Evolutionary conservation across 1,140 invertebrate species (phyloP).

Genomic region (Orchesella cincta): DNA sequence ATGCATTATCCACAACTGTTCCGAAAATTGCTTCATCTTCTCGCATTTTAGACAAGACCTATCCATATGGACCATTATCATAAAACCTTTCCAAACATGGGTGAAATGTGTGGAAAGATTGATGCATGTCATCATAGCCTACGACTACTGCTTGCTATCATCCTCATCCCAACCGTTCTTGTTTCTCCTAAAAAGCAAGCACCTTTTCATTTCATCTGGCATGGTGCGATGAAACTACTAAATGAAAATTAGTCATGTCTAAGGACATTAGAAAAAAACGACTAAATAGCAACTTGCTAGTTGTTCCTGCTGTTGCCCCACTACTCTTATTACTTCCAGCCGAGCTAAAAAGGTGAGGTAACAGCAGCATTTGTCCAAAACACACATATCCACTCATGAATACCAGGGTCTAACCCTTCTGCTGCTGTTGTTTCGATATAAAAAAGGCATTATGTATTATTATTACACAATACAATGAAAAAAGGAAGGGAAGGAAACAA

Average conservation of each 20-base stretch:
- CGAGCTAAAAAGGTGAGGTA: neutral
- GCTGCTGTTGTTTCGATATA: neutral
- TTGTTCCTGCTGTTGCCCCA: neutral
- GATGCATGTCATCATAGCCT: no score
- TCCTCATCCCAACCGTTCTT: no score
- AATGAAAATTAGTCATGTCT: neutral
- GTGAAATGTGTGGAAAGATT: no score
- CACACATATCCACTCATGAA: neutral
- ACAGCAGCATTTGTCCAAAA: neutral
- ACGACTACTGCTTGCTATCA: no score
- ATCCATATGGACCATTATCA: neutral
- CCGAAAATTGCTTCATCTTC: neutral
- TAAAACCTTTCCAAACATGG: no score
- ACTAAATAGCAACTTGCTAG: neutral
- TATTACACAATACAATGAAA: neutral
- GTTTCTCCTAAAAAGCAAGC: no score
- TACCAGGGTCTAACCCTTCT: neutral
- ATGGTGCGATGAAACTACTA: no score
- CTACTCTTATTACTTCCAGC: neutral
- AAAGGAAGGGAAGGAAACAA: constrained; percentile 3
- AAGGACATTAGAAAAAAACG: neutral
- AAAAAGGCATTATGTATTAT: neutral
- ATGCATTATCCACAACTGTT: neutral
- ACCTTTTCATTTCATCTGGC: no score
- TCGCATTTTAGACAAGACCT: neutral